Conservation (phyloP, 2,888 invertebrate genomes). For the Muschampia staudingeri region DNA sequence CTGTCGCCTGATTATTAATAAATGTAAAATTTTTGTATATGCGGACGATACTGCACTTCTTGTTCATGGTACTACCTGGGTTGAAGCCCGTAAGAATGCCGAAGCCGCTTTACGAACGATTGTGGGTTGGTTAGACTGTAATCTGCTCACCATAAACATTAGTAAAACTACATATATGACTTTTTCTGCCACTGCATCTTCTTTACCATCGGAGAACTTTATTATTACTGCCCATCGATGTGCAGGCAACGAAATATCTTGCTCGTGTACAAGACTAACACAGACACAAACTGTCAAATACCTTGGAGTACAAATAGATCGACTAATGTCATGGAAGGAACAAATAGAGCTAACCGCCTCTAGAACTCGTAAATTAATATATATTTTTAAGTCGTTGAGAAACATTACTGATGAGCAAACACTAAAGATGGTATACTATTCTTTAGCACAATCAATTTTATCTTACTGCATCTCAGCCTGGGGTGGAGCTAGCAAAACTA, state of each 20-base stretch:
- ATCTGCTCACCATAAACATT: not conserved
- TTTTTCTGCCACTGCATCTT: not conserved
- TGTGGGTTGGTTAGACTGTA: not conserved
- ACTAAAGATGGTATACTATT: not conserved
- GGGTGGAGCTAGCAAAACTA: no score
- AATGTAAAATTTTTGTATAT: not conserved
- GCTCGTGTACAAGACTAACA: not conserved
- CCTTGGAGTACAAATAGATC: slow-evolving; percentile 6
- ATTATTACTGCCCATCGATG: not conserved
- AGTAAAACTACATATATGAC: not conserved
- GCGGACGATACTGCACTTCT: slow-evolving; percentile 1
- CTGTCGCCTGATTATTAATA: not conserved
- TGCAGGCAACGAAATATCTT: not conserved
- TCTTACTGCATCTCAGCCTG: no score
- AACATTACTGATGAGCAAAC: not conserved
- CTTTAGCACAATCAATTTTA: not conserved
- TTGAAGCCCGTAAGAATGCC: not conserved
- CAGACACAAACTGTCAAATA: not conserved
- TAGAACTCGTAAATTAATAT: not conserved
- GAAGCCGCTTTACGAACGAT: not conserved
- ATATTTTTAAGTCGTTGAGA: not conserved
- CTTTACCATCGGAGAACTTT: not conserved
- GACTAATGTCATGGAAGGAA: not conserved
- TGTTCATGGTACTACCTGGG: not conserved
- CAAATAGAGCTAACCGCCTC: not conserved